phyloP scores from a whole-genome alignment of 2,797 vertebrate genomes.

The Hylomyscus alleni region DNA sequence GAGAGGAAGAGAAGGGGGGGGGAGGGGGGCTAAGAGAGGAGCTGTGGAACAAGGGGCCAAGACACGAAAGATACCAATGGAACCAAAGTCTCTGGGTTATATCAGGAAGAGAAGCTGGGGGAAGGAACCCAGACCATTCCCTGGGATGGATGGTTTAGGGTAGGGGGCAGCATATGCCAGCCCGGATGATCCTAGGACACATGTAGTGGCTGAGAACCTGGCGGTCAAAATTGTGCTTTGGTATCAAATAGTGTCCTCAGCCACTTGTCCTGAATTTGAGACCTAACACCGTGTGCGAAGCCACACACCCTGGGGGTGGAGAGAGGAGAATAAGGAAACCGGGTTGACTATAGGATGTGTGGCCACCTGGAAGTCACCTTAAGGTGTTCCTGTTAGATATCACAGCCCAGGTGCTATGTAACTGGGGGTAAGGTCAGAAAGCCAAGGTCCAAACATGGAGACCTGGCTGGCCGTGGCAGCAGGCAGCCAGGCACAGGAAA shows the following conservation, averaged over 20 bases:
- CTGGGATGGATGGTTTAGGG: neutral
- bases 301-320: neutral
- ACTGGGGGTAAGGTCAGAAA: no score
- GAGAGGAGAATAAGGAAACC: neutral
- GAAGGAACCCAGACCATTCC: neutral
- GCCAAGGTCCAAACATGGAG: neutral
- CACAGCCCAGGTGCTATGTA: neutral
- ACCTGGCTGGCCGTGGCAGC: neutral
- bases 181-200: neutral
- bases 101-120: neutral
- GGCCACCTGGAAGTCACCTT: neutral
- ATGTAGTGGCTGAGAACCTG: neutral
- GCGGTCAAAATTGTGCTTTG: neutral
- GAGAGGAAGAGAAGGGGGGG: neutral
- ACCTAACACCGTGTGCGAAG: neutral
- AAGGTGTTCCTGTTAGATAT: neutral
- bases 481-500: neutral
- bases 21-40: neutral
- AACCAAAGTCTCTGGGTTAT: neutral
- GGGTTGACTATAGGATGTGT: neutral
- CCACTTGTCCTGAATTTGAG: neutral
- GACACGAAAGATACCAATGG: neutral
- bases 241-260: neutral
- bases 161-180: neutral
- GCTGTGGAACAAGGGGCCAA: neutral